Conservation (phyloP, 2,888 invertebrate genomes). For the Slavum lentiscoides region DNA sequence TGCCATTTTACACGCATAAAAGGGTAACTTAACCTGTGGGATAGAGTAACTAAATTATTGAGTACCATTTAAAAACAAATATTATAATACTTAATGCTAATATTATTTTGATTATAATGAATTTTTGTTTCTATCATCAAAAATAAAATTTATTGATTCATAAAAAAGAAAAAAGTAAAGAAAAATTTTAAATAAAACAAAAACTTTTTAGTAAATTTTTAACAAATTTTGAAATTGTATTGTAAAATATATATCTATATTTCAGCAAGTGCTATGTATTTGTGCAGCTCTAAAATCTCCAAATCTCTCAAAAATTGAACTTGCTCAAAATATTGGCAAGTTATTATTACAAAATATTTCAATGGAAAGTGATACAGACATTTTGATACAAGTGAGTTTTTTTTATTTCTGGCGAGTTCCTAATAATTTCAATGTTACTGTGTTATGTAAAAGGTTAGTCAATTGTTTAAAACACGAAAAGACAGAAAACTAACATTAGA, state of each 20-base stretch:
- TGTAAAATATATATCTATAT: not conserved
- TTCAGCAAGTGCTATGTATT: conserved; percentile 46
- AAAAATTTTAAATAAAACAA: no score
- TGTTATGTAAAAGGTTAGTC: conserved; percentile 21
- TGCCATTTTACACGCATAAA: no score
- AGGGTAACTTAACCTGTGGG: no score
- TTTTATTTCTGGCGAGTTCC: no score
- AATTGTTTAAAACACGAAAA: conserved; percentile 65
- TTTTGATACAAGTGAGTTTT: conserved; percentile 33
- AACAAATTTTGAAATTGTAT: not conserved
- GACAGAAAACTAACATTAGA: conserved; percentile 65
- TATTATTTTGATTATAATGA: no score
- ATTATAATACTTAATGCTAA: no score
- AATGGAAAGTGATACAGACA: conserved; percentile 57
- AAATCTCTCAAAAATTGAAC: conserved; percentile 64
- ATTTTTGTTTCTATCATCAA: no score
- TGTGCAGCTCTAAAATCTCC: conserved; percentile 64
- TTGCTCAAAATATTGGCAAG: conserved; percentile 68
- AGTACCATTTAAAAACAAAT: no score
- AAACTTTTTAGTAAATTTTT: no score
- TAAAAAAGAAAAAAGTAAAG: no score
- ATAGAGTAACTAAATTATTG: no score
- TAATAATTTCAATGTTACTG: not conserved
- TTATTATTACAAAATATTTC: conserved; percentile 66
- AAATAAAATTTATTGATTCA: no score